Percentiles rank a stretch among this genome's conserved stretches.
Evolutionary conservation across 2,888 invertebrate genomes (phyloP).

Genomic region (Eupeodes latifasciatus): DNA sequence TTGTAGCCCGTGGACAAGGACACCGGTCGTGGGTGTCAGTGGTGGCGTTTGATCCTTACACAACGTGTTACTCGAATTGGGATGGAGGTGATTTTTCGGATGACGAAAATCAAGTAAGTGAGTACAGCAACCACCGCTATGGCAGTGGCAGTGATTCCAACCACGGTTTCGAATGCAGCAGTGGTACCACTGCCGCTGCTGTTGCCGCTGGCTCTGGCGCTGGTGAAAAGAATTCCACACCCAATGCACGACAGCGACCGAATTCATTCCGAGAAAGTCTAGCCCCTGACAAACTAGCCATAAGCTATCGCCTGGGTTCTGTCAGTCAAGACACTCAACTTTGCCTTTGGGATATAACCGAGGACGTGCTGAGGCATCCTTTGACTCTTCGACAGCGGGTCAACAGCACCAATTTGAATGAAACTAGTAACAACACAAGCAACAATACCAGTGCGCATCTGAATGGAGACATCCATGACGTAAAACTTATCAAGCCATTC

Average conservation of each 20-base stretch:
- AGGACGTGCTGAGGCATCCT: conserved; percentile 94
- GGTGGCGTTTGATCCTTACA: conserved; percentile 96
- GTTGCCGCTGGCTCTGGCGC: conserved; percentile 72
- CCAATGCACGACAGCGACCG: conserved; percentile 81
- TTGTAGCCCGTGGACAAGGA: conserved; percentile 98
- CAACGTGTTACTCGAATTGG: conserved; percentile 89
- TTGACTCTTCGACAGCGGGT: conserved; percentile 82
- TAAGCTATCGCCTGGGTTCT: conserved; percentile 94
- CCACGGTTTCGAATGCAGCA: conserved; percentile 79
- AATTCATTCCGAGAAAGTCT: conserved; percentile 82
- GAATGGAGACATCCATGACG: conserved; percentile 83
- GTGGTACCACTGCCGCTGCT: conserved; percentile 22
- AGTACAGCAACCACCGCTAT: conserved; percentile 78
- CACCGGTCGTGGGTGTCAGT: conserved; percentile 99
- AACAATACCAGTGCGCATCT: conserved; percentile 77
- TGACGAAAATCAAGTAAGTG: conserved; percentile 85
- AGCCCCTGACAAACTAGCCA: conserved; percentile 85
- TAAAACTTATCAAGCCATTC: conserved; percentile 83
- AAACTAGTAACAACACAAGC: conserved; percentile 77
- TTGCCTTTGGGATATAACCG: conserved; percentile 99
- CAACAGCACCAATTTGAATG: conserved; percentile 80
- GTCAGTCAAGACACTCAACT: conserved; percentile 99
- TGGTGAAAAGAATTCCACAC: conserved; percentile 81
- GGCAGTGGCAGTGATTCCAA: conserved; percentile 70
- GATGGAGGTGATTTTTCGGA: conserved; percentile 86